Evolutionary conservation across 2,888 invertebrate species (phyloP).

Genomic region (Aelia acuminata): DNA sequence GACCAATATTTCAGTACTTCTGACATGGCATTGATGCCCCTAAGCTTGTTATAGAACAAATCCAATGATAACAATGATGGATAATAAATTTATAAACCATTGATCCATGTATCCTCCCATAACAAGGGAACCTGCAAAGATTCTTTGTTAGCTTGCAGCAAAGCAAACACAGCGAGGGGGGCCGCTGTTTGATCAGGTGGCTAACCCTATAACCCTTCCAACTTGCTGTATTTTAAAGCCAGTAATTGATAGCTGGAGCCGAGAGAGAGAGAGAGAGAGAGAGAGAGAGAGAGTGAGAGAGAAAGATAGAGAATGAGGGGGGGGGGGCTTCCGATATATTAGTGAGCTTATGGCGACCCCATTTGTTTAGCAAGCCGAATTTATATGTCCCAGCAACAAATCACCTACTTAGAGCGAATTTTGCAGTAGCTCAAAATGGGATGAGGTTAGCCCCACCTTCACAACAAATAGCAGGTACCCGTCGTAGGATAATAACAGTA

Average conservation of each 20-base stretch:
- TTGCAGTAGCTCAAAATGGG: constrained; percentile 8
- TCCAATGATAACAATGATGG: not conserved
- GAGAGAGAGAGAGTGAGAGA: too few species aligned
- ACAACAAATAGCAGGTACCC: not conserved
- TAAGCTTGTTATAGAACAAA: not conserved
- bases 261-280: not conserved
- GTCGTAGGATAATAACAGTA: not conserved
- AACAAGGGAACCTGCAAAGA: not conserved
- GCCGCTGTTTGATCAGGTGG: constrained; percentile 33
- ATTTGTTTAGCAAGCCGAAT: constrained; percentile 35
- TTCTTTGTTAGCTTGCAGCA: not conserved
- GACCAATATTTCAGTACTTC: not conserved
- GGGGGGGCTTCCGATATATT: constrained; percentile 16
- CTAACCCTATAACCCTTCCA: constrained; percentile 26
- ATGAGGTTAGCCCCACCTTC: not conserved
- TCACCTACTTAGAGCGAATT: constrained; percentile 31
- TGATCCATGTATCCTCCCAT: not conserved
- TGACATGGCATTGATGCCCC: not conserved
- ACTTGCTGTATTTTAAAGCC: constrained; percentile 42
- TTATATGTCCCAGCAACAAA: constrained; percentile 3
- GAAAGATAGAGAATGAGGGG: too few species aligned
- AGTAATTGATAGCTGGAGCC: constrained; percentile 1
- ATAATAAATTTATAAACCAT: constrained; percentile 29
- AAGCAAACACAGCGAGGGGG: not conserved
- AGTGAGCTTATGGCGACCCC: constrained; percentile 28